A percentile compares a stretch with the other conserved stretches of the same genome.
These are phyloP conservation scores for Leptopilina boulardi DNA, from an alignment of 1,140 invertebrate species.

Conservation along the genomic window DNA sequence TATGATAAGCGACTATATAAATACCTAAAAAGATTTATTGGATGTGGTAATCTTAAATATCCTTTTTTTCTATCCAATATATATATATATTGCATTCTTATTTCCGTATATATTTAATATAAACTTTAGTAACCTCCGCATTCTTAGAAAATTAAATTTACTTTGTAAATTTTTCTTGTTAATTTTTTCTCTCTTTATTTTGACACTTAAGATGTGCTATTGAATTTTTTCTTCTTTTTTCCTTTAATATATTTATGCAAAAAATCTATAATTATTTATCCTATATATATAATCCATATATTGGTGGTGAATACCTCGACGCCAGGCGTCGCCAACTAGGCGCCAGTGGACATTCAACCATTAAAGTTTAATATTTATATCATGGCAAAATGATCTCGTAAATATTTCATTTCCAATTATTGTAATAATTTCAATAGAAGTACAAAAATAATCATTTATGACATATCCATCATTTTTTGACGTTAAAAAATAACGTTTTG, in stretches of 20 bases:
- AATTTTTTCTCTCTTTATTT: no score
- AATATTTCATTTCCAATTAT: conserved; percentile 11
- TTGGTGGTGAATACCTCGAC: background rate
- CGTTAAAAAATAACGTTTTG: no score
- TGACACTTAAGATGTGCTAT: no score
- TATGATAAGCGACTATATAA: background rate
- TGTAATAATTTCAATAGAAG: background rate
- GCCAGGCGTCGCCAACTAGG: conserved; percentile 3
- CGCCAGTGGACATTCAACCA: conserved; percentile 1
- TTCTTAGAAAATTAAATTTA: no score
- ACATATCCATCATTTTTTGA: no score
- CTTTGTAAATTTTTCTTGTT: no score
- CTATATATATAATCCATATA: background rate
- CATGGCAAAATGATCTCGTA: conserved; percentile 2
- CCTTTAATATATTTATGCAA: background rate
- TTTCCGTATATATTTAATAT: background rate
- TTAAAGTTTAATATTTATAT: conserved; percentile 19
- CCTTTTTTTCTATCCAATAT: background rate
- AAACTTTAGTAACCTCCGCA: background rate
- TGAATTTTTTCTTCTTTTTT: no score
- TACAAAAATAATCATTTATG: no score
- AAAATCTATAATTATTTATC: background rate
- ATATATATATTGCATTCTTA: background rate
- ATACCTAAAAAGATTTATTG: background rate
- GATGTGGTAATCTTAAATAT: conserved; percentile 4